These are phyloP conservation scores for Graphium colonna DNA, from an alignment of 2,888 invertebrate species.

Conservation along the genomic window DNA sequence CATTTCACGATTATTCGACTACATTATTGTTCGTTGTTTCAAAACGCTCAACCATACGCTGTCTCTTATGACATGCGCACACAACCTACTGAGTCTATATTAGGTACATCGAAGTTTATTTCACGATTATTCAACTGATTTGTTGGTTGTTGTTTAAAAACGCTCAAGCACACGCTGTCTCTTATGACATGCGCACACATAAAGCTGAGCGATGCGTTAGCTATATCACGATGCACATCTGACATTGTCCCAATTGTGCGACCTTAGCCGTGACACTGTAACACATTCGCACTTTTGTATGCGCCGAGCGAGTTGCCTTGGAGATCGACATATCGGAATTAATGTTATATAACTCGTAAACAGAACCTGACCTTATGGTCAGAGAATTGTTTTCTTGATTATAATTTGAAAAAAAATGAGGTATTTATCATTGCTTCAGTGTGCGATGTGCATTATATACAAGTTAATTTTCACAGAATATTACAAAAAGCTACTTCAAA, in stretches of 20 bases:
- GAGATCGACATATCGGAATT: conserved; percentile 23
- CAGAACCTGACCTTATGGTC: conserved; percentile 18
- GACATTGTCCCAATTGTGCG: conserved; percentile 55
- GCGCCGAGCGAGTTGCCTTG: conserved; percentile 36
- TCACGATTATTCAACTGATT: no score
- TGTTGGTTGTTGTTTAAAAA: background rate
- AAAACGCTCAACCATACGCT: background rate
- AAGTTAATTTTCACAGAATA: no score
- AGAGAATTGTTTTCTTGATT: conserved; percentile 1
- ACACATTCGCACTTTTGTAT: conserved; percentile 38
- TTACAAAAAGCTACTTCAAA: no score
- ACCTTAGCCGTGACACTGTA: conserved; percentile 61
- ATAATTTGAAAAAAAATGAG: no score
- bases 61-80: background rate
- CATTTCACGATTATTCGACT: no score
- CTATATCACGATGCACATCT: conserved; percentile 41
- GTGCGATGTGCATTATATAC: no score
- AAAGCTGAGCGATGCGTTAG: conserved; percentile 20
- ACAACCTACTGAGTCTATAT: no score
- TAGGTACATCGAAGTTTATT: no score
- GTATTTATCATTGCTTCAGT: no score
- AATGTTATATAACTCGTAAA: conserved; percentile 31
- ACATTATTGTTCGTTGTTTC: no score
- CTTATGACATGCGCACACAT: conserved; percentile 5
- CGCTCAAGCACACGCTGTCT: background rate